phyloP scores from a whole-genome alignment of 2,797 vertebrate genomes.

The Phrynocephalus vlangalii region DNA sequence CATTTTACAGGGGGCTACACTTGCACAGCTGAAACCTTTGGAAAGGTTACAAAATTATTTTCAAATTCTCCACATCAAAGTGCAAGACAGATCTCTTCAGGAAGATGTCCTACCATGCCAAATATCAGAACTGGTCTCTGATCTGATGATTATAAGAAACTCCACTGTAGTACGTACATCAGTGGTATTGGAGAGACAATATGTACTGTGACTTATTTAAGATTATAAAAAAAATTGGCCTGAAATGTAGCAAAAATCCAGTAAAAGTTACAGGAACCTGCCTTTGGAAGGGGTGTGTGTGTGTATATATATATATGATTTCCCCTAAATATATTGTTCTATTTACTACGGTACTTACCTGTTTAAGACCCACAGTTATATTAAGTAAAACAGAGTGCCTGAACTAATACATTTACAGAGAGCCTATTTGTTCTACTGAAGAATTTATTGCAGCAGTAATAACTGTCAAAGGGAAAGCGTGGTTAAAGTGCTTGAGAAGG shows the following conservation, averaged over 20 bases:
- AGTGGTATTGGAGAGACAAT: not conserved
- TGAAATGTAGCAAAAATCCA: conserved; percentile 36
- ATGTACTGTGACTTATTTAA: conserved; percentile 43
- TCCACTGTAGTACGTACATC: not conserved
- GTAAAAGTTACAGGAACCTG: conserved; percentile 55
- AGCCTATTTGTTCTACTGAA: conserved; percentile 83
- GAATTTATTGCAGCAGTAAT: conserved; percentile 94
- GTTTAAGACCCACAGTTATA: conserved; percentile 86
- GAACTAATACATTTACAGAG: conserved; percentile 87
- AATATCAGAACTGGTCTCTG: conserved; percentile 9
- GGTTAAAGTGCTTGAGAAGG: conserved; percentile 87
- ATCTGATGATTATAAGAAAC: not conserved
- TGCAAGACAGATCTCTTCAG: not conserved
- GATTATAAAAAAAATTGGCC: conserved; percentile 61
- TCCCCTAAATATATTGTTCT: conserved; percentile 75
- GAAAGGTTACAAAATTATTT: not conserved
- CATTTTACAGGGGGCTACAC: no score
- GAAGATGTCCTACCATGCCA: not conserved
- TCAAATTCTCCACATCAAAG: not conserved
- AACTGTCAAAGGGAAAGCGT: conserved; percentile 90
- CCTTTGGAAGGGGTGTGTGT: conserved; percentile 33
- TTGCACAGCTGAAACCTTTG: not conserved
- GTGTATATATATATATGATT: not conserved
- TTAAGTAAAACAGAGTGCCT: conserved; percentile 88
- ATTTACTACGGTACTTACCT: conserved; percentile 80